Percentiles rank a stretch among this genome's conserved stretches.
Evolutionary conservation across 1,140 invertebrate species (phyloP).

Genomic region (Antheraea pernyi): DNA sequence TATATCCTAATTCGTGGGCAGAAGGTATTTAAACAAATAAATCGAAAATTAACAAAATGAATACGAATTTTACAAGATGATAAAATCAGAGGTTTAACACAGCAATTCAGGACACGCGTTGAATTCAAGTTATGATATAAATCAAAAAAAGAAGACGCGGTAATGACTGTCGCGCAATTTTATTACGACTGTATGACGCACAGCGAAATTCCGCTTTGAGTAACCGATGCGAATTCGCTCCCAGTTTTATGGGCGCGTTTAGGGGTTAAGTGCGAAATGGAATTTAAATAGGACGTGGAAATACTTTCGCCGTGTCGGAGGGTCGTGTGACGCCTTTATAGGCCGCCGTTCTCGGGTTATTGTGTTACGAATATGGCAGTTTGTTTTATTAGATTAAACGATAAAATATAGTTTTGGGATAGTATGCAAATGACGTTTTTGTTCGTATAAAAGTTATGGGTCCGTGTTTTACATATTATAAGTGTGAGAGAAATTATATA

Average conservation of each 20-base stretch:
- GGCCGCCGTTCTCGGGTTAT: constrained; percentile 13
- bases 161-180: constrained; percentile 23
- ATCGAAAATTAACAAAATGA: too few relatives aligned
- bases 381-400: constrained; percentile 13
- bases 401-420: constrained; percentile 15
- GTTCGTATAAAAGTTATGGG: not conserved
- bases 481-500: not conserved
- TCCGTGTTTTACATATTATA: not conserved
- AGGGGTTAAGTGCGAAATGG: constrained; percentile 32
- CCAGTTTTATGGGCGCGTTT: constrained; percentile 29
- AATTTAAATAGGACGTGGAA: constrained; percentile 28
- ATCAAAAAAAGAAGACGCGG: constrained; percentile 18
- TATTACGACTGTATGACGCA: constrained; percentile 24
- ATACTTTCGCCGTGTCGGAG: constrained; percentile 23
- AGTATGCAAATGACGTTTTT: constrained; percentile 10
- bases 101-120: too few relatives aligned
- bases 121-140: constrained; percentile 13
- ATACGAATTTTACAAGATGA: too few relatives aligned
- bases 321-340: constrained; percentile 19
- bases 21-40: too few relatives aligned
- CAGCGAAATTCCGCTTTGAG: constrained; percentile 21
- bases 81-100: too few relatives aligned
- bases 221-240: constrained; percentile 19
- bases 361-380: constrained; percentile 13
- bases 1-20: too few relatives aligned